Base-by-base conservation (phyloP, 2,888 invertebrate genomes). In the Xylocampa areola region DNA sequence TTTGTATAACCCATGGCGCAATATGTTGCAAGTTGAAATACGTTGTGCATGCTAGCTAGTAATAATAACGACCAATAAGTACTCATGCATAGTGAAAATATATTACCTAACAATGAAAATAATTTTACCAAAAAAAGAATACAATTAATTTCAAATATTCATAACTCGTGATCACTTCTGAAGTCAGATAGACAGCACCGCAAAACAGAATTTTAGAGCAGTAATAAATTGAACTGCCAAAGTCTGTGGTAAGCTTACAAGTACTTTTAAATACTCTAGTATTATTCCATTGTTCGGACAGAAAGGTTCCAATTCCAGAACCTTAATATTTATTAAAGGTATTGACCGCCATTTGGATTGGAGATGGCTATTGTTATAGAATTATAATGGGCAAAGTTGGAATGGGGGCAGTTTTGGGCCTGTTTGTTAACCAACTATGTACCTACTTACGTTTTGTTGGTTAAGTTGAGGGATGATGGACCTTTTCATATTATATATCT, bases 321-420 rank as follows among this genome's bases (percentile, higher is more conserved):
- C 65, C 64, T 69, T 73, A 74, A 76, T 80, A 82, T 76, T 79
- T 82, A 81, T 77, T 73, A 75, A 77, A 77, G 68, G 69, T 73
- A 77, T 76, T 77, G 79, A 69, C 74, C 75, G 72, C 75, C 70
- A 71, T 77, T 79, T 72, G 58, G 61, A 71, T 68, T 52, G 57
- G 70, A 66, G 71, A 70, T 74, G 57, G 72, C 75, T 67, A 73
- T 82, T 82, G 73, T 77, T 76, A 76, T 76, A 72, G 73, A 74
- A 77, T 74, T 68, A 66, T 79, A 81, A 79, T 77, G 63, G 70
- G 49, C 45, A 47, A 74, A 80, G 75, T 80, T 80, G 50, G 60
- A 69, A 73, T 70, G 68, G 66, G n/a, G 61, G 64, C 50, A 63
- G 61, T 65, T 67, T 62, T 48, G 55, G 48, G 41, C 27, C 58